Evolutionary conservation across 2,888 invertebrate genomes (phyloP).

Genomic region (Drosophila atripex): DNA sequence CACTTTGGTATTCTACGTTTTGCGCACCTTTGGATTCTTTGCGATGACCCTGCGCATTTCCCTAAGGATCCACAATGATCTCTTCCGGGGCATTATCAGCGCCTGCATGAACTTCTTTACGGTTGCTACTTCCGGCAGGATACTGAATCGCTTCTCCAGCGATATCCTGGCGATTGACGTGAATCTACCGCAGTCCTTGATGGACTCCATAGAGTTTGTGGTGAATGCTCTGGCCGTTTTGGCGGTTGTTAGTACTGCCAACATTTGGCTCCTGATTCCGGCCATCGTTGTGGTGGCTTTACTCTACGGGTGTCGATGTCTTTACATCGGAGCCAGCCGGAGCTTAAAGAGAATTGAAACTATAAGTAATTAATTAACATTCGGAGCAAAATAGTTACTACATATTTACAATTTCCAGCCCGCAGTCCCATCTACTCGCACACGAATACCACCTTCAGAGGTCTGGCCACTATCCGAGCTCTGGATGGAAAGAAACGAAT

Average conservation of each 20-base stretch:
- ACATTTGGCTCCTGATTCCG: slow-evolving; percentile 86
- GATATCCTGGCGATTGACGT: slow-evolving; percentile 88
- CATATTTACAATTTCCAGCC: slow-evolving; percentile 84
- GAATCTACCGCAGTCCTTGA: slow-evolving; percentile 86
- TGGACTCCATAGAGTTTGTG: slow-evolving; percentile 86
- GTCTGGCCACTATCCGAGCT: slow-evolving; percentile 91
- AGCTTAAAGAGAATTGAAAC: slow-evolving; percentile 85
- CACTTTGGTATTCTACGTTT: slow-evolving; percentile 85
- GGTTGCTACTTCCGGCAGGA: slow-evolving; percentile 87
- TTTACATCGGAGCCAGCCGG: slow-evolving; percentile 85
- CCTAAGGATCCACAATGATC: slow-evolving; percentile 89
- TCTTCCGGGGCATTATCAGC: slow-evolving; percentile 90
- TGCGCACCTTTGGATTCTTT: slow-evolving; percentile 88
- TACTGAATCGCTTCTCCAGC: slow-evolving; percentile 91
- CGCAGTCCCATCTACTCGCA: slow-evolving; percentile 92
- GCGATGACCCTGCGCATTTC: slow-evolving; percentile 90
- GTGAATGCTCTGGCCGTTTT: slow-evolving; percentile 84
- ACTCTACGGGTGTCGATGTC: slow-evolving; percentile 85
- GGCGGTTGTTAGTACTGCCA: slow-evolving; percentile 87
- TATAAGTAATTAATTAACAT: slow-evolving; percentile 77
- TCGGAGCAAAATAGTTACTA: neutral
- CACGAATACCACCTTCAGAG: slow-evolving; percentile 89
- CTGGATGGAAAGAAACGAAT: slow-evolving; percentile 87
- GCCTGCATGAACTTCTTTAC: slow-evolving; percentile 91
- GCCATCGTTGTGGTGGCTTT: slow-evolving; percentile 86